A percentile compares a stretch with the other conserved stretches of the same genome.
These are phyloP conservation scores for Diorhabda sublineata DNA, from an alignment of 1,140 invertebrate genomes.

Conservation along the genomic window DNA sequence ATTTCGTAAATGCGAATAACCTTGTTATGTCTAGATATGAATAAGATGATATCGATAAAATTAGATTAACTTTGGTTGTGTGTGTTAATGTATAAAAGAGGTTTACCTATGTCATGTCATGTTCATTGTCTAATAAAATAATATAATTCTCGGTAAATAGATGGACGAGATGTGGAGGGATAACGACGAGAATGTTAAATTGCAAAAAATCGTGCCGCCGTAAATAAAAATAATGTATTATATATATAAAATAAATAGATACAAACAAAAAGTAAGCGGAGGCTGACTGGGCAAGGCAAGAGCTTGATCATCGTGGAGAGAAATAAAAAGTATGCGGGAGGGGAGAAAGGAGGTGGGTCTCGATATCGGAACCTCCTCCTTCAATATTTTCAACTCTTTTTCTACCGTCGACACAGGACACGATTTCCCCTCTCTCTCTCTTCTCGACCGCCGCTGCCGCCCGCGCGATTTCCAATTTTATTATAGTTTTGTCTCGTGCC, in stretches of 20 bases:
- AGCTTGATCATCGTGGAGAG: constrained; percentile 11
- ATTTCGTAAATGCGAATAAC: too few relatives aligned
- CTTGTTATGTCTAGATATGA: too few relatives aligned
- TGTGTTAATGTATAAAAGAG: too few relatives aligned
- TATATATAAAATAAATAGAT: constrained; percentile 18
- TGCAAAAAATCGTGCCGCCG: neutral
- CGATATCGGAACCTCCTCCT: constrained; percentile 22
- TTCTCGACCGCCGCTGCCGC: constrained; percentile 13
- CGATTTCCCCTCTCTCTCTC: constrained; percentile 15
- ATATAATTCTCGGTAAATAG: too few relatives aligned
- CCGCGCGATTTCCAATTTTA: constrained; percentile 35
- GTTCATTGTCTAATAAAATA: too few relatives aligned
- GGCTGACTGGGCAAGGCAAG: constrained; percentile 11
- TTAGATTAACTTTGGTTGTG: too few relatives aligned
- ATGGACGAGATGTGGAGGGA: neutral
- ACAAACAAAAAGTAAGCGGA: constrained; percentile 12
- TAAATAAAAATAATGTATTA: constrained; percentile 11
- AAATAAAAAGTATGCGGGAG: constrained; percentile 19
- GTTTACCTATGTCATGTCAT: too few relatives aligned
- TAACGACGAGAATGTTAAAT: constrained; percentile 10
- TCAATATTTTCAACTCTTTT: constrained; percentile 24
- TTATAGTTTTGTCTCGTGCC: constrained; percentile 35
- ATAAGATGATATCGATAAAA: too few relatives aligned
- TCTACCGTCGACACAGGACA: constrained; percentile 1
- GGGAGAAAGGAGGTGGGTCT: constrained; percentile 21